Percentiles rank a stretch among this genome's conserved stretches.
phyloP scores from a whole-genome alignment of 2,888 invertebrate genomes.

The Drosophila phalerata region DNA sequence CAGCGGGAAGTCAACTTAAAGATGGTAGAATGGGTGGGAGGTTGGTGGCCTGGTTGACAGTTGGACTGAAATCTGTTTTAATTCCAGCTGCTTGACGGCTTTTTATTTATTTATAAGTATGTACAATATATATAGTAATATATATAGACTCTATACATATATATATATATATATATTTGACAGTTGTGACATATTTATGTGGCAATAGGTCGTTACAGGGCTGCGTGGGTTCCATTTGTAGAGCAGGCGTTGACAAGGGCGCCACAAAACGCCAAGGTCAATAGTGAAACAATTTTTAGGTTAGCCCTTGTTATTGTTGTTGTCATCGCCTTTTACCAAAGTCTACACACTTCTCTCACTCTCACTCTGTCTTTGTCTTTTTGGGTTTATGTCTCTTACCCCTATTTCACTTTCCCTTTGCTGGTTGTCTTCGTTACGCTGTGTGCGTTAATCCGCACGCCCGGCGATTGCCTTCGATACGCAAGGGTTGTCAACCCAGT shows the following conservation, averaged over 20 bases:
- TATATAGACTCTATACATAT: not conserved
- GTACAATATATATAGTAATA: not conserved
- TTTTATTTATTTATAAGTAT: slow-evolving; percentile 54
- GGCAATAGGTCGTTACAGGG: slow-evolving; percentile 26
- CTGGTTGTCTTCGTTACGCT: slow-evolving; percentile 44
- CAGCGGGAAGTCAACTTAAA: slow-evolving; percentile 3
- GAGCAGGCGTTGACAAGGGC: slow-evolving; percentile 59
- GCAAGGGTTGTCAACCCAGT: slow-evolving; percentile 63
- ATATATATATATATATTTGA: not conserved
- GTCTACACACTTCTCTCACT: slow-evolving; percentile 3
- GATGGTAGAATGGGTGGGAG: not conserved
- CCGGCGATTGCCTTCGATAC: slow-evolving; percentile 60
- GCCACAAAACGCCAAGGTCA: slow-evolving; percentile 63
- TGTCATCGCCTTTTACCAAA: slow-evolving; percentile 56
- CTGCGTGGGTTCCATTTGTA: slow-evolving; percentile 30
- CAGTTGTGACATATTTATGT: slow-evolving; percentile 54
- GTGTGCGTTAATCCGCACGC: slow-evolving; percentile 70
- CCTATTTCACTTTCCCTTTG: not conserved
- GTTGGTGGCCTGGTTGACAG: slow-evolving; percentile 27
- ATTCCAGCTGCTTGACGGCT: slow-evolving; percentile 48
- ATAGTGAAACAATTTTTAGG: slow-evolving; percentile 65
- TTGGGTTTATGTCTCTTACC: not conserved
- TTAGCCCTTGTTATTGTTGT: slow-evolving; percentile 24
- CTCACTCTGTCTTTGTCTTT: not conserved
- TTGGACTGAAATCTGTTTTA: slow-evolving; percentile 56